phyloP scores from a whole-genome alignment of 2,888 invertebrate species.

The Heliconius ismenius region DNA sequence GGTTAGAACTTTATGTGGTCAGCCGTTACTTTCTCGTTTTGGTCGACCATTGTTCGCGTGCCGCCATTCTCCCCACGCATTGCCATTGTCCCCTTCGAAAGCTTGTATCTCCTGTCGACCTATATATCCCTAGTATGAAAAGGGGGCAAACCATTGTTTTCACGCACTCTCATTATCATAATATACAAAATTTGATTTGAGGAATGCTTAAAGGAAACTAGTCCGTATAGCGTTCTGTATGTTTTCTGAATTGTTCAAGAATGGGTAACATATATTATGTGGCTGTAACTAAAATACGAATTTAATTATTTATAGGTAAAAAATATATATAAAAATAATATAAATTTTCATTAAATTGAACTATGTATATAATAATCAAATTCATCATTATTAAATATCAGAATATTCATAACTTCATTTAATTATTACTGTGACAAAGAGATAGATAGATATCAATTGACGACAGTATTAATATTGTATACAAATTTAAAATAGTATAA shows the following conservation, averaged over 20 bases:
- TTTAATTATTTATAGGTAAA: neutral
- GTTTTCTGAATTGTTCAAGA: slow-evolving; percentile 82
- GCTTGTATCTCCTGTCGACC: slow-evolving; percentile 62
- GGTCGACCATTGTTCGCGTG: slow-evolving; percentile 32
- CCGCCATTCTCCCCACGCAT: slow-evolving; percentile 46
- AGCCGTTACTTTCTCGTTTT: slow-evolving; percentile 23
- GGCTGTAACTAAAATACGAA: slow-evolving; percentile 76
- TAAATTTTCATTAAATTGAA: neutral
- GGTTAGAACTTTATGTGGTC: neutral
- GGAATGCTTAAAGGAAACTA: neutral
- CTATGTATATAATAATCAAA: neutral
- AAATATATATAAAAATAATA: neutral
- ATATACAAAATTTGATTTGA: neutral
- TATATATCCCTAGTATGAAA: slow-evolving; percentile 79
- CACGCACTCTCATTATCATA: slow-evolving; percentile 70
- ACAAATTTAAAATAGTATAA: neutral
- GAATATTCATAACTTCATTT: neutral
- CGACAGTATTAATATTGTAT: neutral
- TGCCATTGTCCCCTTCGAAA: slow-evolving; percentile 57
- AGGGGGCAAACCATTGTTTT: slow-evolving; percentile 83
- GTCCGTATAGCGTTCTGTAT: neutral
- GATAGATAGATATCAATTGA: neutral
- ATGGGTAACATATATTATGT: slow-evolving; percentile 84
- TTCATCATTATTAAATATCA: neutral
- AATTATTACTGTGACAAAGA: neutral